Percentiles rank a stretch among this genome's conserved stretches.
Conservation (phyloP, 2,888 invertebrate species). For the Abscondita cerata region DNA sequence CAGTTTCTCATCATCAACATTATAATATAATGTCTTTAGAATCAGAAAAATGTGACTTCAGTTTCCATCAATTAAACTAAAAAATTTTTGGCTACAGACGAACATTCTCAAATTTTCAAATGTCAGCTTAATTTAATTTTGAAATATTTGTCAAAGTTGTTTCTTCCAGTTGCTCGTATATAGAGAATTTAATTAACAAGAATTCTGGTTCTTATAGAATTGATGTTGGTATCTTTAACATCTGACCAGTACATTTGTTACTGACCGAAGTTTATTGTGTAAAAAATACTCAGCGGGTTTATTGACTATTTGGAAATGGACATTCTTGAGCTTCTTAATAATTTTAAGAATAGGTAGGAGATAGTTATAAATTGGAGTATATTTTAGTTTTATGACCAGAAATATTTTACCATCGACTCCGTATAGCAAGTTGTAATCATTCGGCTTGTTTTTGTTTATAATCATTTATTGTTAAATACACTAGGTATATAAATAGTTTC, state of each 20-base stretch:
- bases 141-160: not conserved
- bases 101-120: not conserved
- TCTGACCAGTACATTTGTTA: slow-evolving; percentile 14
- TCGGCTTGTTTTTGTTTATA: no score
- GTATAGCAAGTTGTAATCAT: not conserved
- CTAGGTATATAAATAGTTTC: no score
- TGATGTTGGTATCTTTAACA: slow-evolving; percentile 10
- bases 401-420: not conserved
- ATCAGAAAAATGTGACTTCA: not conserved
- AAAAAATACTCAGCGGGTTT: slow-evolving; percentile 1
- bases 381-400: slow-evolving; percentile 2
- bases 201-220: slow-evolving; percentile 2
- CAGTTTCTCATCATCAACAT: slow-evolving; percentile 7
- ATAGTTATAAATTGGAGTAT: slow-evolving; percentile 5
- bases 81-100: no score
- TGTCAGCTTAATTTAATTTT: not conserved
- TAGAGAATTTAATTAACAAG: slow-evolving; percentile 10
- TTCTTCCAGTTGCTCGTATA: not conserved
- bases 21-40: not conserved
- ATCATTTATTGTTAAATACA: no score
- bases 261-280: not conserved
- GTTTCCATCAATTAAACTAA: no score
- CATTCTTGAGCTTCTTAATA: slow-evolving; percentile 4
- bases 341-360: not conserved
- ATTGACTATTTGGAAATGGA: not conserved